Evolutionary conservation across 2,113 vertebrate species (phyloP), one percentile per base, ranked within the genome.

Genomic region (Eurypyga helias): DNA sequence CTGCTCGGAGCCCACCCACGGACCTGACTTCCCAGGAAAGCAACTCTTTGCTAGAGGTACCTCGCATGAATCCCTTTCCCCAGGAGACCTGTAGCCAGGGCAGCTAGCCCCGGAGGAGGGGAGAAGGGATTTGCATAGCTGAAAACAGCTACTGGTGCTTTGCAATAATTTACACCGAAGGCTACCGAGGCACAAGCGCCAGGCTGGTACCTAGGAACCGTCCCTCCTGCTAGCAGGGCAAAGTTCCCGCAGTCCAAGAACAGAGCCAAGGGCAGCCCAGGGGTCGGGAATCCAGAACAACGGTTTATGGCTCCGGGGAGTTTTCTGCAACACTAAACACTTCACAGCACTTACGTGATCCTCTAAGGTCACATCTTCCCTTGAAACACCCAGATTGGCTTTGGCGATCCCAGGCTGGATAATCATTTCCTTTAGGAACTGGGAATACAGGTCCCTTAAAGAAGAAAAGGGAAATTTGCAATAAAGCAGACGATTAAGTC

Each of bases 371-470:
- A 99, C 99, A 18, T 99, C 99, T 96, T 99, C 99, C 97, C 99
- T 98, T 96, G 98, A 99, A 41, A 99, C 97, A 26, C 99, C 99
- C 91, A 99, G 81, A 97, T 99, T 99, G 90, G 99, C 99, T 97
- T 99, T 99, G 92, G 99, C 99, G 0, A 99, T 99, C 64, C 99
- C 99, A 6, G 99, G 99, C 97, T 99, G 99, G 84, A 99, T 99
- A 89, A 99, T 99, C 99, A 99, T 99, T 95, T 99, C 99, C 93
- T 98, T 99, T 52, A 99, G 96, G 93, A 99, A 99, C 98, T 99
- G 99, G 29, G 99, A 97, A 78, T 99, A 99, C 4, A 99, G 96
- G 83, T 99, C 99, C 98, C 99, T 99, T 90, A 24, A 57, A 38
- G 69, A 87, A 76, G 65, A 48, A 57, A 71, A 82, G 33, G 13